phyloP scores from a whole-genome alignment of 2,888 invertebrate species.

The Bursaphelenchus okinawaensis region DNA sequence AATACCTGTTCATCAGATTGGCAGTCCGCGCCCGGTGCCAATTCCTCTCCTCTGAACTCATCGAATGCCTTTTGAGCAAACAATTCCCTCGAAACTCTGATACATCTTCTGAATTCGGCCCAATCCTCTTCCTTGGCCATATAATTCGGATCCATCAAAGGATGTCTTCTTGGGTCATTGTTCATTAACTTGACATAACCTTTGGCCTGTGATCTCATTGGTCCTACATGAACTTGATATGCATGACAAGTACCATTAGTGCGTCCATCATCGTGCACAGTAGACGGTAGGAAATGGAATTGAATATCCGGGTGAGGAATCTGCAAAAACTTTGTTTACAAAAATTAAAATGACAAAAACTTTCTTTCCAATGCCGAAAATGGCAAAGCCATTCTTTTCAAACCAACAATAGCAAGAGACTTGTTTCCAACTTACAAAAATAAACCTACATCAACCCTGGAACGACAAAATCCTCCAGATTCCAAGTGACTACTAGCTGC shows the following conservation, averaged over 20 bases:
- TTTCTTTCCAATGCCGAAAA: no score
- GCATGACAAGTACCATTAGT: slow-evolving; percentile 60
- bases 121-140: slow-evolving; percentile 62
- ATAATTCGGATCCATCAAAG: slow-evolving; percentile 85
- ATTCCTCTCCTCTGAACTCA: slow-evolving; percentile 52
- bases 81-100: slow-evolving; percentile 46
- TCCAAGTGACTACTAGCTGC: slow-evolving; percentile 62
- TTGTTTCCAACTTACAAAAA: no score
- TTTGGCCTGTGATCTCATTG: slow-evolving; percentile 75
- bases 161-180: slow-evolving; percentile 72
- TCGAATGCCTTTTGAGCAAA: slow-evolving; percentile 51
- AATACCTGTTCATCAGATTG: slow-evolving; percentile 37
- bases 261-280: slow-evolving; percentile 62
- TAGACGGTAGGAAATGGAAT: slow-evolving; percentile 62
- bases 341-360: background rate
- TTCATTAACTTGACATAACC: slow-evolving; percentile 75
- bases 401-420: no score
- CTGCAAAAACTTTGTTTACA: slow-evolving; percentile 7
- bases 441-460: slow-evolving; percentile 28
- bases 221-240: slow-evolving; percentile 62
- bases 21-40: slow-evolving; percentile 52
- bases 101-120: slow-evolving; percentile 45
- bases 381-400: no score
- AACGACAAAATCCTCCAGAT: slow-evolving; percentile 61
- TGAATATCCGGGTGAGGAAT: slow-evolving; percentile 61